phyloP scores from a whole-genome alignment of 2,888 invertebrate genomes.

The Platycheirus rosarum region DNA sequence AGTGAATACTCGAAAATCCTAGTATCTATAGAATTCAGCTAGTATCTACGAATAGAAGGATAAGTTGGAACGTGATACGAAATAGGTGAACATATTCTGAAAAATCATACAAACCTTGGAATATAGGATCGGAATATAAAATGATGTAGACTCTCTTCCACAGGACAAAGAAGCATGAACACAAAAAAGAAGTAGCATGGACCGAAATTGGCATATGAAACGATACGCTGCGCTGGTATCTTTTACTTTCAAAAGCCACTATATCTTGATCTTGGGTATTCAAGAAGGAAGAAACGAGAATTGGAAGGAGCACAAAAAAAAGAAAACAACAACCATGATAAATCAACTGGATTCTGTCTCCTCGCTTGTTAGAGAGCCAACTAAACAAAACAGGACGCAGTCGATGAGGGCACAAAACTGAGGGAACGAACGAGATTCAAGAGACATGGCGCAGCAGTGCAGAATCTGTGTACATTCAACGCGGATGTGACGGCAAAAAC shows the following conservation, averaged over 20 bases:
- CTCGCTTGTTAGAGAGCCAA: slow-evolving; percentile 53
- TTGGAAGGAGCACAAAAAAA: not conserved
- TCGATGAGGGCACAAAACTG: slow-evolving; percentile 19
- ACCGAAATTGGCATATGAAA: slow-evolving; percentile 17
- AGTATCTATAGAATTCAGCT: not conserved
- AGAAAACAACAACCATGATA: slow-evolving; percentile 12
- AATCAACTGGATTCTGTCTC: slow-evolving; percentile 37
- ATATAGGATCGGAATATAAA: not conserved
- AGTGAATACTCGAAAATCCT: slow-evolving; percentile 1
- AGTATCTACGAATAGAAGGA: not conserved
- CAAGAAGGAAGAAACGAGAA: not conserved
- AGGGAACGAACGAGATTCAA: slow-evolving; percentile 3
- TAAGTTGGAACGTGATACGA: not conserved
- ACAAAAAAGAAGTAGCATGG: not conserved
- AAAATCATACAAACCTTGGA: not conserved
- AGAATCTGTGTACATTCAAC: slow-evolving; percentile 42
- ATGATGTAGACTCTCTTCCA: not conserved
- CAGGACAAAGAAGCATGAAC: not conserved
- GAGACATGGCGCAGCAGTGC: slow-evolving; percentile 4
- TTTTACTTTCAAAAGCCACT: slow-evolving; percentile 8
- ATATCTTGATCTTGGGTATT: slow-evolving; percentile 7
- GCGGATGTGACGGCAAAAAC: not conserved
- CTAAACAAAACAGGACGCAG: slow-evolving; percentile 61
- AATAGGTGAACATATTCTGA: slow-evolving; percentile 10
- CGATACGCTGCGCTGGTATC: not conserved